Evolutionary conservation across 2,797 vertebrate genomes (phyloP).

Genomic region (Tokudaia tokunoshimensis): DNA sequence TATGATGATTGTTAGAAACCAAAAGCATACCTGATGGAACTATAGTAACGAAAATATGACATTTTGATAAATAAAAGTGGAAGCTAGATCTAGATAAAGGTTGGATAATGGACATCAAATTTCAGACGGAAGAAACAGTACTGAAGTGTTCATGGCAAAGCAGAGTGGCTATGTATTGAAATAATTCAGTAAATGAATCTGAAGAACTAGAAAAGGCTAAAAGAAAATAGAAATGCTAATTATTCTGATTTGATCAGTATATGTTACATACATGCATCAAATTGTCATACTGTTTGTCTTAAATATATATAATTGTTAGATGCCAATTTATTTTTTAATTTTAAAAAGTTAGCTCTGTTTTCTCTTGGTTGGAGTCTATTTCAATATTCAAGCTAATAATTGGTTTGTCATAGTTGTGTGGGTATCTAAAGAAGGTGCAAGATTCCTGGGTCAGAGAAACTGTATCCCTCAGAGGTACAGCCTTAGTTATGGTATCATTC

Average conservation of each 20-base stretch:
- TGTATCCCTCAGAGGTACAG: neutral
- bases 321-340: neutral
- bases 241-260: neutral
- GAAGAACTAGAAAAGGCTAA: neutral
- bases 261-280: neutral
- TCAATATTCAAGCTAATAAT: neutral
- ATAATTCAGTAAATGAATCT: neutral
- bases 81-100: neutral
- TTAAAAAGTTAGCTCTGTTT: conserved; percentile 41
- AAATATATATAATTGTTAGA: neutral
- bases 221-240: neutral
- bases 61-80: neutral
- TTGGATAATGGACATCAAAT: neutral
- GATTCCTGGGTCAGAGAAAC: neutral
- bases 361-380: neutral
- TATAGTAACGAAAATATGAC: neutral
- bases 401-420: neutral
- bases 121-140: neutral
- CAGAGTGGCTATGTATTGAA: neutral
- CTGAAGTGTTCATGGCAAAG: neutral
- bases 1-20: conserved; percentile 39
- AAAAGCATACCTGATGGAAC: neutral
- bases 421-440: neutral
- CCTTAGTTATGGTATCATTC: neutral
- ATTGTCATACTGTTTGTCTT: neutral